These are phyloP conservation scores for Zonotrichia leucophrys DNA, from an alignment of 2,113 vertebrate genomes.

Conservation along the genomic window DNA sequence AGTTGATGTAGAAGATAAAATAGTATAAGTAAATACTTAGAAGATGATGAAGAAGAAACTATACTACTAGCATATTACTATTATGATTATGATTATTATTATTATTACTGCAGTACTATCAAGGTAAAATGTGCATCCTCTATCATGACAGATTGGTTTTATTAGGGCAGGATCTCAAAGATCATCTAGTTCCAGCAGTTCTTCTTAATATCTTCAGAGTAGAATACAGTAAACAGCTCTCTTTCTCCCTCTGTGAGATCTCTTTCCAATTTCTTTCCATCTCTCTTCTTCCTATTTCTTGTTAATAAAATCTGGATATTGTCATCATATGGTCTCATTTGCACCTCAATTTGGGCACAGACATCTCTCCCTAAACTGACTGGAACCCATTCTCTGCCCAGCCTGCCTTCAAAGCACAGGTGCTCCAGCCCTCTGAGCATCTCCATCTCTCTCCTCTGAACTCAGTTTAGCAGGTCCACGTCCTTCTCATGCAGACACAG, in stretches of 20 bases:
- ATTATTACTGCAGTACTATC: neutral
- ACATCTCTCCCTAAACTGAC: neutral
- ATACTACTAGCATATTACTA: neutral
- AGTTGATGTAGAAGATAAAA: neutral
- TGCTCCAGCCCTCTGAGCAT: too few relatives aligned
- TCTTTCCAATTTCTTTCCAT: neutral
- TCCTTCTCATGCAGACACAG: neutral
- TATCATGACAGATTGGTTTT: neutral
- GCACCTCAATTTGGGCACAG: neutral
- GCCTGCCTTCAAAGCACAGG: neutral
- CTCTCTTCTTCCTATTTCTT: neutral
- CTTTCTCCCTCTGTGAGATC: neutral
- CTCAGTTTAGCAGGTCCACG: neutral
- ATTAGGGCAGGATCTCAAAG: neutral
- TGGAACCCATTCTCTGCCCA: neutral
- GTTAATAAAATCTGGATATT: neutral
- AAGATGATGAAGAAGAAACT: neutral
- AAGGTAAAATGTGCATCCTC: neutral
- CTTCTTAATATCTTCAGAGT: neutral
- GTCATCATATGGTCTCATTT: neutral
- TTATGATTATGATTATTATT: neutral
- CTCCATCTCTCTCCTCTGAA: neutral
- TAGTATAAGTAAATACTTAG: neutral
- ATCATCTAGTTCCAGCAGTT: neutral
- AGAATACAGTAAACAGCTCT: neutral